Evolutionary conservation across 2,888 invertebrate genomes (phyloP), one percentile per base, ranked within the genome.

Genomic region (Platycheirus rosarum): DNA sequence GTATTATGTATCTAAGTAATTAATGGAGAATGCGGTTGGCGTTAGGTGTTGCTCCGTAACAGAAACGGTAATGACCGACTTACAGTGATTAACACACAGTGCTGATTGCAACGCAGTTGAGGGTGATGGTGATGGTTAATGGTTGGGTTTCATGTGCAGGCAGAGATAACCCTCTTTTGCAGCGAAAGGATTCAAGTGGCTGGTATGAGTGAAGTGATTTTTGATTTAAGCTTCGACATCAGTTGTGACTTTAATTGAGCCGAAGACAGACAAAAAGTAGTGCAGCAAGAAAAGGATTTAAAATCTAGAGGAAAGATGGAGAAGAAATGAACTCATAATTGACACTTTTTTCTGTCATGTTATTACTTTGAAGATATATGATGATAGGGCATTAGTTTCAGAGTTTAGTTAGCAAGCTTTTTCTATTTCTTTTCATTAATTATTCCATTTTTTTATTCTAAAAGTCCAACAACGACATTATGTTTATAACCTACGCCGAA

Each of bases 1-100:
- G n/a, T n/a, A n/a, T n/a, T 70, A 74, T 55, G 49, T n/a, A n/a
- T n/a, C n/a, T n/a, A n/a, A 74, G 79, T 79, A 79, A 78, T 78
- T 78, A 79, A 79, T 69, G 74, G 40, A 68, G 8, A 68, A 57
- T 57, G 62, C 53, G 51, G 44, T 63, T 29, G 75, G 60, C 65
- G 74, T 53, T n/a, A n/a, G 68, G 68, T 74, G 79, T 74, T 57
- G 79, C 48, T 29, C 68, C 14, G 46, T 32, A 9, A 48, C 2
- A 46, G n/a, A n/a, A 79, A 75, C 65, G 69, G 69, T 75, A 74
- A 79, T 79, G 75, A 79, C 75, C 68, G 69, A 75, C 75, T 75
- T 69, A 79, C 37, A 35, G 49, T 79, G 75, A 75, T 79, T 79
- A 79, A 75, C 79, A n/a, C n/a, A 75, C 63, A 35, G 16, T n/a